Evolutionary conservation across 2,797 vertebrate genomes (phyloP), one percentile per base, ranked within the genome.

Genomic region (Epinephelus awoara): DNA sequence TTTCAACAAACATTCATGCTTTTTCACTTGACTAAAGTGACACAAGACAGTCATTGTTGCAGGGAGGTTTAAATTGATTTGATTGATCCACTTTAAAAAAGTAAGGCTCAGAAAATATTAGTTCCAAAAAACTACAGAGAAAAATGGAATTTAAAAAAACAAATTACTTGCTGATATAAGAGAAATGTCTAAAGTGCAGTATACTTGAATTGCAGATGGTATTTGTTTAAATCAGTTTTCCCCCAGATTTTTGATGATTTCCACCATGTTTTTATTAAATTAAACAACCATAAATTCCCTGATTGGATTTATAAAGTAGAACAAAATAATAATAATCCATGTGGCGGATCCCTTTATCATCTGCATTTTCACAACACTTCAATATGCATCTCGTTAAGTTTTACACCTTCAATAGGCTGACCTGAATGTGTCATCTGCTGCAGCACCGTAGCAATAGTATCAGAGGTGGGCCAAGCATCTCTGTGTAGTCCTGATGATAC

Each of bases 401-500:
- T 40, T 46, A 21, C 21, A 68, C 49, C 40, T 72, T 76, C 18
- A 56, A 50, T 52, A 34, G 18, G 17, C 17, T 52, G 52, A 79
- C 67, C 75, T 74, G 40, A 56, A 65, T 71, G 21, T 46, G 47
- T 64, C 27, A 49, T 21, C 29, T 50, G 25, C 58, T 55, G 42
- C 29, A 52, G 55, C 18, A 38, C 46, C 11, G 27, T 14, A 38
- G 51, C 64, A 27, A 69, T 3, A 15, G 46, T 29, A 65, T 34
- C 3, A 27, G 23, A 72, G 63, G 57, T 74, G 81, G 70, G 64
- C 47, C 10, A 61, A 38, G 66, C 46, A 61, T 38, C 62, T 63
- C 52, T 57, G 14, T 56, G 64, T 46, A 68, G 51, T 47, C 38
- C 47, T 17, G 29, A 69, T 72, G 67, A 81, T 72, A 83, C 67